These are phyloP conservation scores for Coranthus polyacanthus DNA, from an alignment of 2,797 vertebrate species.

Conservation along the genomic window DNA sequence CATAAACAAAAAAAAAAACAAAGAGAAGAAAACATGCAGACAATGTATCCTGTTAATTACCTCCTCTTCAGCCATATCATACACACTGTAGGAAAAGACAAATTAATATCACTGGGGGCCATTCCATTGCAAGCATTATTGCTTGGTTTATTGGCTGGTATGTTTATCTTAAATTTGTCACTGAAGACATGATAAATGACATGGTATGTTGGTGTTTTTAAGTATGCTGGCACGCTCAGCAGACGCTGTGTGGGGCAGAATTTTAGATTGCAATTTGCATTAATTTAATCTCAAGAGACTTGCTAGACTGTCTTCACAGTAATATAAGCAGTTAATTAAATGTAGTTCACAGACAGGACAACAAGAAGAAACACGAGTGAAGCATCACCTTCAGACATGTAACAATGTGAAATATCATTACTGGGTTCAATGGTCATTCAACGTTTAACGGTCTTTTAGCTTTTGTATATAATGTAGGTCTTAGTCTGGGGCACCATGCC, in stretches of 20 bases:
- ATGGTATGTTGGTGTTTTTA: constrained; percentile 15
- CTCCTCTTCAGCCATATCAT: constrained; percentile 50
- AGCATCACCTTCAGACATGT: not conserved
- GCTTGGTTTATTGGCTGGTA: constrained; percentile 23
- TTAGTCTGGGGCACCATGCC: not conserved
- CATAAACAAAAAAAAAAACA: constrained; percentile 50
- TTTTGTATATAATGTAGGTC: not conserved
- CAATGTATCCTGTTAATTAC: constrained; percentile 67
- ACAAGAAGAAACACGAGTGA: constrained; percentile 23
- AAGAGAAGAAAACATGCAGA: constrained; percentile 57
- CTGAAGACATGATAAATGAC: constrained; percentile 46
- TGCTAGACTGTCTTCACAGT: constrained; percentile 34
- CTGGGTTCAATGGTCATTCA: not conserved
- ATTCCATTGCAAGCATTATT: constrained; percentile 29
- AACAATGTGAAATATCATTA: not conserved
- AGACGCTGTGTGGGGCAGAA: constrained; percentile 32
- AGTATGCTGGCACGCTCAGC: constrained; percentile 36
- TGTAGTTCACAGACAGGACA: constrained; percentile 23
- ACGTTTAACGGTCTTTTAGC: not conserved
- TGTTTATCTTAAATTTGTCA: constrained; percentile 36
- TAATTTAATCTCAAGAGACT: constrained; percentile 46
- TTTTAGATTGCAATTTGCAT: constrained; percentile 53
- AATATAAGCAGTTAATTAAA: constrained; percentile 33
- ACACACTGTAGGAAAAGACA: constrained; percentile 42
- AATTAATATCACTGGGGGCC: constrained; percentile 49